Conservation (phyloP, 2,113 vertebrate genomes). For the Spea bombifrons region DNA sequence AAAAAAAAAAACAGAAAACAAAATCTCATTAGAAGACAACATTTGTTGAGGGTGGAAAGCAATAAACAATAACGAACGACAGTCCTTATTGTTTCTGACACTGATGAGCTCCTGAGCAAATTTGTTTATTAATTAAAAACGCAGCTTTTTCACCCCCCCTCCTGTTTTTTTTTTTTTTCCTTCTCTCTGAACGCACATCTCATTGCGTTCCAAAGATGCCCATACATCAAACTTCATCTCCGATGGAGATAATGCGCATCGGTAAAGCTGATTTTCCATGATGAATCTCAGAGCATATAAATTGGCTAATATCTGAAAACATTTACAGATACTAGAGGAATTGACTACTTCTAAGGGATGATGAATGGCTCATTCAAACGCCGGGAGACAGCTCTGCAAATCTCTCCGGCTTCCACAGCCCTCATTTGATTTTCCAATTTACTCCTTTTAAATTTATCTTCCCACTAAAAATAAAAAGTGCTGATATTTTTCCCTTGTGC, state of each 20-base stretch:
- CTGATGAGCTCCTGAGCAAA: constrained; percentile 99
- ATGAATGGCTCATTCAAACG: constrained; percentile 99
- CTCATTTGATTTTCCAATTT: constrained; percentile 99
- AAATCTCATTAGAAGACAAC: constrained; percentile 98
- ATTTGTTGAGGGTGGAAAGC: constrained; percentile 96
- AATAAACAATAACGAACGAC: constrained; percentile 99
- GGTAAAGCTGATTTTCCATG: constrained; percentile 99
- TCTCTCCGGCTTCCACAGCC: constrained; percentile 99
- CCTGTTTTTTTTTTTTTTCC: constrained; percentile 30
- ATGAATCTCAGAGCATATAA: constrained; percentile 99
- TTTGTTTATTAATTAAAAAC: constrained; percentile 99
- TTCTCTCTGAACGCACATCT: constrained; percentile 71
- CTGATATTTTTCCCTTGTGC: constrained; percentile 83
- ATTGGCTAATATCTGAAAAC: constrained; percentile 99
- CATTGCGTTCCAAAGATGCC: constrained; percentile 94
- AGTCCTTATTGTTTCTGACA: constrained; percentile 96
- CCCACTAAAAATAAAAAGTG: constrained; percentile 89
- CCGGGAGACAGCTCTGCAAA: constrained; percentile 99
- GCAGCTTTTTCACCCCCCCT: constrained; percentile 71
- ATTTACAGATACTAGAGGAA: constrained; percentile 99
- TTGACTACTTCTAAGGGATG: constrained; percentile 99
- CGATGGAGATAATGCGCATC: constrained; percentile 98
- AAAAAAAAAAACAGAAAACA: constrained; percentile 73
- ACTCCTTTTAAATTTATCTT: constrained; percentile 99
- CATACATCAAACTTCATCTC: constrained; percentile 99